Conservation (phyloP, 92 coral and sea anemone genomes). For the Zoanthus sansibaricus region DNA sequence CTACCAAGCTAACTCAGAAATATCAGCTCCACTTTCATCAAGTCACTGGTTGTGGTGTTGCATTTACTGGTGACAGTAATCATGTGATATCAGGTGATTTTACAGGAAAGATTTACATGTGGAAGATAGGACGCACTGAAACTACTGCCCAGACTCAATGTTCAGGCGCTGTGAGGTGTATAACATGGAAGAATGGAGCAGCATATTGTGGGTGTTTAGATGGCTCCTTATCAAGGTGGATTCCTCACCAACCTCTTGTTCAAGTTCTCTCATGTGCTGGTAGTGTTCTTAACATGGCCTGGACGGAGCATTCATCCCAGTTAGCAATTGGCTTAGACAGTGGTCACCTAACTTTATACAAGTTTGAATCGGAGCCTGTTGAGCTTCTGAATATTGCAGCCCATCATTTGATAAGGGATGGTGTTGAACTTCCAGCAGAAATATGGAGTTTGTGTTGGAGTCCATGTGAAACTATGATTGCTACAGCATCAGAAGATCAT, state of each 20-base stretch:
- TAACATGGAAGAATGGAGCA: slow-evolving; percentile 70
- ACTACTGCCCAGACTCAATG: slow-evolving; percentile 58
- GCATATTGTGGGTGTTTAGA: slow-evolving; percentile 79
- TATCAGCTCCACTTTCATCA: slow-evolving; percentile 73
- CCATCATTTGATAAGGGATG: slow-evolving; percentile 61
- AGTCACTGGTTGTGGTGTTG: slow-evolving; percentile 90
- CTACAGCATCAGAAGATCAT: slow-evolving; percentile 93
- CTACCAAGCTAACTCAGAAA: slow-evolving; percentile 50
- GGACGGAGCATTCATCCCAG: slow-evolving; percentile 63
- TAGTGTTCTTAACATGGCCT: slow-evolving; percentile 73
- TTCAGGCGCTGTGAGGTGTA: slow-evolving; percentile 71
- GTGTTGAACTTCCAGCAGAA: slow-evolving; percentile 64
- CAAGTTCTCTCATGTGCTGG: slow-evolving; percentile 69
- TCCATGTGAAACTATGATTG: slow-evolving; percentile 85
- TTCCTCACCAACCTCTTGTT: slow-evolving; percentile 39
- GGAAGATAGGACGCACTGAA: slow-evolving; percentile 65
- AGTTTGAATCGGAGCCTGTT: slow-evolving; percentile 49
- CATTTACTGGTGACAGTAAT: slow-evolving; percentile 56
- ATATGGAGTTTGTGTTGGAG: slow-evolving; percentile 95
- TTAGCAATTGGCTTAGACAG: slow-evolving; percentile 82
- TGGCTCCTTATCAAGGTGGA: slow-evolving; percentile 77
- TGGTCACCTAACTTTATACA: slow-evolving; percentile 73
- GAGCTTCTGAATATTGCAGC: slow-evolving; percentile 76
- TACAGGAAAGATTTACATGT: slow-evolving; percentile 81
- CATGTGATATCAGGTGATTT: slow-evolving; percentile 79